Conservation (phyloP, 2,797 vertebrate species). For the Coilia nasus region DNA sequence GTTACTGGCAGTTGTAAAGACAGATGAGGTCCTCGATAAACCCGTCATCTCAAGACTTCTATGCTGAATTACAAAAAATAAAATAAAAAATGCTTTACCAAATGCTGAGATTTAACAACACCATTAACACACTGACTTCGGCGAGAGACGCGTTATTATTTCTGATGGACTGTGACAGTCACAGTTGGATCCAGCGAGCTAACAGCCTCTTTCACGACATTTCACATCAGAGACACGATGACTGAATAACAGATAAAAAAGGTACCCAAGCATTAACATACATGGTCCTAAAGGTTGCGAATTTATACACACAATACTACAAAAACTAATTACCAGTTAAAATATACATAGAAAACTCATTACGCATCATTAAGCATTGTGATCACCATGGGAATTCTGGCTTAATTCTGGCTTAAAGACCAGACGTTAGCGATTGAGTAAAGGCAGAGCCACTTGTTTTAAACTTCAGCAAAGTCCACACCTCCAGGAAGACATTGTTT, state of each 20-base stretch:
- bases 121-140: background rate
- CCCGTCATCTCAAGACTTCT: background rate
- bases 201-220: background rate
- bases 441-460: no score
- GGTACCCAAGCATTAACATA: background rate
- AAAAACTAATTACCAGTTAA: background rate
- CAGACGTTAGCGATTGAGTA: no score
- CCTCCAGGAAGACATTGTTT: no score
- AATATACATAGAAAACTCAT: background rate
- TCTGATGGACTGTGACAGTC: background rate
- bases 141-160: background rate
- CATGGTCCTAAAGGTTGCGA: background rate
- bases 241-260: background rate
- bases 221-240: background rate
- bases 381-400: background rate
- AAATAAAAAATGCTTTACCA: background rate
- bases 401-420: no score
- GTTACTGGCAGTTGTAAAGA: conserved; percentile 1
- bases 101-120: conserved; percentile 8
- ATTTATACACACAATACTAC: no score
- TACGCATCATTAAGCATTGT: background rate
- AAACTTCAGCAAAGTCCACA: no score
- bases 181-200: background rate
- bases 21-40: conserved; percentile 8
- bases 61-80: background rate